Percentiles rank a stretch among this genome's conserved stretches.
Conservation (phyloP, 1,140 invertebrate genomes). For the Callitettix versicolor region DNA sequence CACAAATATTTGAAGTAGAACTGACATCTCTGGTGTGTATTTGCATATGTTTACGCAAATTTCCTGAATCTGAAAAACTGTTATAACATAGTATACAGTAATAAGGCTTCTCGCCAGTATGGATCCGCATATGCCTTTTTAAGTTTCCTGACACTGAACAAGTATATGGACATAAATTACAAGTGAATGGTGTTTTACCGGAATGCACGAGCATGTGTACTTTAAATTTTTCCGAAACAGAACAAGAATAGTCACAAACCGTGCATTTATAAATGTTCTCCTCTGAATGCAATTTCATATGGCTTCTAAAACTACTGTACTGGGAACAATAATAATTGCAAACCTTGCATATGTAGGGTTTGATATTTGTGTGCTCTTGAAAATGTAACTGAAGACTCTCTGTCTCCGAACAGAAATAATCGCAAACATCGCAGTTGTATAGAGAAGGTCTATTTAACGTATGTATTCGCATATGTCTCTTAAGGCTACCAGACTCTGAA, state of each 20-base stretch:
- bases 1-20: too few species aligned
- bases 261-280: too few species aligned
- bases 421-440: too few species aligned
- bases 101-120: constrained; percentile 47
- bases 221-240: too few species aligned
- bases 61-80: constrained; percentile 19
- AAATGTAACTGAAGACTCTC: too few species aligned
- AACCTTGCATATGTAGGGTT: too few species aligned
- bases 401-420: too few species aligned
- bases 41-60: constrained; percentile 23
- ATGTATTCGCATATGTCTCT: constrained; percentile 44
- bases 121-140: constrained; percentile 38
- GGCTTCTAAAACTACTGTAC: too few species aligned
- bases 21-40: constrained; percentile 32
- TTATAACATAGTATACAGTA: constrained; percentile 40
- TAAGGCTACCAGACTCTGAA: constrained; percentile 35
- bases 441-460: constrained; percentile 30
- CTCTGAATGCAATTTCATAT: too few species aligned
- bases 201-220: constrained; percentile 28
- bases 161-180: constrained; percentile 35
- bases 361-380: too few species aligned
- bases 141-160: constrained; percentile 44
- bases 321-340: too few species aligned
- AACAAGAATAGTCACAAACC: too few species aligned
- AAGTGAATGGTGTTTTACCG: constrained; percentile 35